Evolutionary conservation across 2,888 invertebrate species (phyloP).

Genomic region (Palloptera scutellata): DNA sequence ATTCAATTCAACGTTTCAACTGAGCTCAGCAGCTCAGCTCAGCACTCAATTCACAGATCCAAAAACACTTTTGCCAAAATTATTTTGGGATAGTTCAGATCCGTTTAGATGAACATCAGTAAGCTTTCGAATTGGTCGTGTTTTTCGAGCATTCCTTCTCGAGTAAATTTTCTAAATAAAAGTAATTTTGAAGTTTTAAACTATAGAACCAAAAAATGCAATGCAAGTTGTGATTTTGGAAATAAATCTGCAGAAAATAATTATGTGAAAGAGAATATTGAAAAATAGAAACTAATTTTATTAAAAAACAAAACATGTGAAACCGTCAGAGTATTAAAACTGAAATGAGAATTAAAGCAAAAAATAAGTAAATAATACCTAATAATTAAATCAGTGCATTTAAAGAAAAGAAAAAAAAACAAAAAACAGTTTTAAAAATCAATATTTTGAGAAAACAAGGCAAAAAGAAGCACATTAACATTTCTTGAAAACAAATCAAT

Average conservation of each 20-base stretch:
- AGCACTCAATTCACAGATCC: constrained; percentile 45
- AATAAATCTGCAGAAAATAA: neutral
- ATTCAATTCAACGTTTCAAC: constrained; percentile 27
- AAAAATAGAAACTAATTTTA: constrained; percentile 16
- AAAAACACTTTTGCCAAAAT: constrained; percentile 60
- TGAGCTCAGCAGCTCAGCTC: constrained; percentile 34
- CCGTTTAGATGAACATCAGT: constrained; percentile 65
- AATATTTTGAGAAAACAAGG: no score
- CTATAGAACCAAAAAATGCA: constrained; percentile 22
- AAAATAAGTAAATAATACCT: no score
- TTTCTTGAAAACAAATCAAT: no score
- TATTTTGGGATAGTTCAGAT: constrained; percentile 63
- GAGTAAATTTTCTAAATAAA: constrained; percentile 33
- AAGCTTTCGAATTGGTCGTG: constrained; percentile 64
- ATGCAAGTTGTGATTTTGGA: neutral
- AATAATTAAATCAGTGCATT: no score
- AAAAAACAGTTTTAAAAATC: no score
- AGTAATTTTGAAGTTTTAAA: constrained; percentile 17
- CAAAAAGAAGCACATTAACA: no score
- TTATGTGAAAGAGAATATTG: neutral
- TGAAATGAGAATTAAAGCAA: neutral
- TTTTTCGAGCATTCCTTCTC: constrained; percentile 33
- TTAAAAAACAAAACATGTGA: constrained; percentile 13
- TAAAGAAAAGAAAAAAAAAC: no score
- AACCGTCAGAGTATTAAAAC: neutral